A percentile compares a stretch with the other conserved stretches of the same genome.
These are phyloP conservation scores for Okapia johnstoni DNA, from an alignment of 2,113 vertebrate genomes.

Conservation along the genomic window DNA sequence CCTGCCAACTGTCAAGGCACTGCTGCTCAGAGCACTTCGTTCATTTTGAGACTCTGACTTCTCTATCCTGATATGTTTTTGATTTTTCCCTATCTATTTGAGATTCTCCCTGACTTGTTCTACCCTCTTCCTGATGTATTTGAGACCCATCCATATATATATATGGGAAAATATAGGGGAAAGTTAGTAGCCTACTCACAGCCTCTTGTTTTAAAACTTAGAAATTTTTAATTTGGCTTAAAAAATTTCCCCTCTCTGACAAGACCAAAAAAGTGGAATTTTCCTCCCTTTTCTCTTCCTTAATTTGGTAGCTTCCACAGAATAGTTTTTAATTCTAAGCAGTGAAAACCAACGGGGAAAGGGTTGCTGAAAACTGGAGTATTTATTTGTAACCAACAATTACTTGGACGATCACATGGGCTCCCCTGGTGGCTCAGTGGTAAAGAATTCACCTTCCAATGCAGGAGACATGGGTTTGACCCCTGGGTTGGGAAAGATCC, in stretches of 20 bases:
- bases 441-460: not conserved
- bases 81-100: not conserved
- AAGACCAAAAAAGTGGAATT: not conserved
- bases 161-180: not conserved
- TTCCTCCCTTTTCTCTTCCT: not conserved
- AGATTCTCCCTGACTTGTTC: not conserved
- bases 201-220: not conserved
- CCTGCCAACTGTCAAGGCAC: not conserved
- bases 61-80: not conserved
- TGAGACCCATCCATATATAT: not conserved
- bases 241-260: not conserved
- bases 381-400: constrained; percentile 31
- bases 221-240: not conserved
- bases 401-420: not conserved
- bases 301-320: constrained; percentile 1
- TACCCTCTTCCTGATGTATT: not conserved
- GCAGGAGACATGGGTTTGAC: not conserved
- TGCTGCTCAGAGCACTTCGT: not conserved
- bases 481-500: not conserved
- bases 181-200: not conserved
- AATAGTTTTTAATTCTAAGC: constrained; percentile 30
- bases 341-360: not conserved
- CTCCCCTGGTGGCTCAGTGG: not conserved
- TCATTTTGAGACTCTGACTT: not conserved
- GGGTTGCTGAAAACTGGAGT: not conserved